Conservation (phyloP, 2,113 vertebrate species). For the Lepus americanus region DNA sequence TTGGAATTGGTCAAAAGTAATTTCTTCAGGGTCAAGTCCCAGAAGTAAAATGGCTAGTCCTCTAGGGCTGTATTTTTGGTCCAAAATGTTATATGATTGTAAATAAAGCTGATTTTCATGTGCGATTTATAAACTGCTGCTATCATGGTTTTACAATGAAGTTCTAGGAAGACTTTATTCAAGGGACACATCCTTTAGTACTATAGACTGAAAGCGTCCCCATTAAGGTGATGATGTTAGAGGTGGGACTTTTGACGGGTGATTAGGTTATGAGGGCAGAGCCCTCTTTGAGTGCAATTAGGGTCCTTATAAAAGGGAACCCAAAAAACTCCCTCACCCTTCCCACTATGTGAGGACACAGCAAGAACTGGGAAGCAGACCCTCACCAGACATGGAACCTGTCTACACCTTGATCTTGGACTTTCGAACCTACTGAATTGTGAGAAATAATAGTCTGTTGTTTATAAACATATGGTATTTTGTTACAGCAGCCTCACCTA, state of each 20-base stretch:
- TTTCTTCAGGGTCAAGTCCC: neutral
- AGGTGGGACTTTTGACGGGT: neutral
- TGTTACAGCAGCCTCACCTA: neutral
- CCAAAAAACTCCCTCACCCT: neutral
- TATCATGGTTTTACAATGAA: slow-evolving; percentile 4
- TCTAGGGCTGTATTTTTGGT: slow-evolving; percentile 3
- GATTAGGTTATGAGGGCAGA: neutral
- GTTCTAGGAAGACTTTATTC: slow-evolving; percentile 20
- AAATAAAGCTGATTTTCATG: neutral
- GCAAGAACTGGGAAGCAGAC: neutral
- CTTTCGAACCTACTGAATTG: neutral
- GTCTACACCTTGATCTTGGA: neutral
- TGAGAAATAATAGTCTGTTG: neutral
- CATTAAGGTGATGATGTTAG: neutral
- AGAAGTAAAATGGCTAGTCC: slow-evolving; percentile 17
- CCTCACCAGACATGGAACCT: neutral
- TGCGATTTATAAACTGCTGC: slow-evolving; percentile 3
- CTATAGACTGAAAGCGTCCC: neutral
- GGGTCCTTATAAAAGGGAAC: neutral
- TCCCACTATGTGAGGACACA: neutral
- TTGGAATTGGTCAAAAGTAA: neutral
- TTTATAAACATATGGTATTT: neutral
- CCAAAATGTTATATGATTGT: neutral
- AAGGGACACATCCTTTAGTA: neutral
- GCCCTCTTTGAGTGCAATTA: neutral